Evolutionary conservation across 2,113 vertebrate species (phyloP).

Genomic region (Xyrauchen texanus): DNA sequence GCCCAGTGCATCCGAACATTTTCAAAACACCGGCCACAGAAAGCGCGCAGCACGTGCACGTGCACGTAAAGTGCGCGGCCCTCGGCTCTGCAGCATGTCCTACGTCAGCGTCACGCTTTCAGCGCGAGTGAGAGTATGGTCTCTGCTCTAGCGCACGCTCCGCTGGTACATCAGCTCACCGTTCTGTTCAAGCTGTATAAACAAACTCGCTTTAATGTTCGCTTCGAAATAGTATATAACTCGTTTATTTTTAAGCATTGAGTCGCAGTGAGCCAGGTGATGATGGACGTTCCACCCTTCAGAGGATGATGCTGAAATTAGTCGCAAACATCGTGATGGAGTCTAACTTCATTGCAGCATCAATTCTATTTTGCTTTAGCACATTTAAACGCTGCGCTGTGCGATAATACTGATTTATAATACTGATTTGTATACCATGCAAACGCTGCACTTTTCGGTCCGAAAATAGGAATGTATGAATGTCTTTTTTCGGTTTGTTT

Average conservation of each 20-base stretch:
- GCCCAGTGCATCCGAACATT: no score
- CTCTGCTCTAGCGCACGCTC: not conserved
- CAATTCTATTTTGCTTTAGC: not conserved
- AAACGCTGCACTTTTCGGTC: no score
- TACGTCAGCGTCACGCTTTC: constrained; percentile 27
- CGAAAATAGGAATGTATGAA: not conserved
- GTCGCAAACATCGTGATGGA: not conserved
- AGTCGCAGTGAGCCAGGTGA: constrained; percentile 2
- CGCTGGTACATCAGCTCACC: not conserved
- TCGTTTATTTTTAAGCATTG: no score
- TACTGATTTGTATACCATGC: no score
- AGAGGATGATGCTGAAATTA: not conserved
- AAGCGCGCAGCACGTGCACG: no score
- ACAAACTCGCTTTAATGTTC: not conserved
- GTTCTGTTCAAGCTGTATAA: not conserved
- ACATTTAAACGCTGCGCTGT: not conserved
- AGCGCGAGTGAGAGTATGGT: not conserved
- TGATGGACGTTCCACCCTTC: not conserved
- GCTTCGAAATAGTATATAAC: no score
- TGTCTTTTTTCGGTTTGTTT: not conserved
- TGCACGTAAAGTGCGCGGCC: not conserved
- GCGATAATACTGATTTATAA: not conserved
- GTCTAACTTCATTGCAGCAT: constrained; percentile 3
- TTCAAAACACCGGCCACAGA: no score
- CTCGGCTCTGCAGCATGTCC: no score